These are phyloP conservation scores for Kuschelorhynchus macadamiae DNA, from an alignment of 2,888 invertebrate genomes.

Conservation along the genomic window DNA sequence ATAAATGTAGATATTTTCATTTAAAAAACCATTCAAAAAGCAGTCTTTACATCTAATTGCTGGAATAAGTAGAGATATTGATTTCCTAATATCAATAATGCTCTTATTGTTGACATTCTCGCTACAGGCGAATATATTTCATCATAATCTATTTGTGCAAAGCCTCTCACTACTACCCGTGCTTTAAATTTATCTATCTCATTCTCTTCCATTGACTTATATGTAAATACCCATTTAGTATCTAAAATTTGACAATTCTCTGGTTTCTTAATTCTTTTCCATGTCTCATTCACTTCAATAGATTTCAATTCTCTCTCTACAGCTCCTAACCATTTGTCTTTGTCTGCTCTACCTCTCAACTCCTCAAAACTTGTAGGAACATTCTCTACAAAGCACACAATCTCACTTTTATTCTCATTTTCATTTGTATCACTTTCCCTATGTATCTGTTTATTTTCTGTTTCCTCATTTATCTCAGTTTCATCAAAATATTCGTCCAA, in stretches of 20 bases:
- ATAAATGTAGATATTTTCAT: not conserved
- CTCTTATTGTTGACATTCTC: slow-evolving; percentile 23
- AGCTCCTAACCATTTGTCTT: not conserved
- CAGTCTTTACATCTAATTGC: not conserved
- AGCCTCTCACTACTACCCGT: slow-evolving; percentile 12
- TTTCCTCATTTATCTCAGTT: not conserved
- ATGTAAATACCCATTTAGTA: slow-evolving; percentile 22
- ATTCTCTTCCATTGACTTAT: slow-evolving; percentile 1
- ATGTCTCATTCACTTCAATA: too few relatives aligned
- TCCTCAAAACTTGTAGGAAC: too few relatives aligned
- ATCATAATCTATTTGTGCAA: slow-evolving; percentile 22
- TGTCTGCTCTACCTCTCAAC: too few relatives aligned
- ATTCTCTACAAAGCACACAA: not conserved
- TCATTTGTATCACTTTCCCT: not conserved
- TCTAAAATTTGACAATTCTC: slow-evolving; percentile 15
- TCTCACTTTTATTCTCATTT: not conserved
- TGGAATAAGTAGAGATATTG: not conserved
- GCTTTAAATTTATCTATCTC: not conserved
- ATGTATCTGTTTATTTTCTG: not conserved
- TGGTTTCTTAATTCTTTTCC: not conserved
- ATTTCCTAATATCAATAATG: slow-evolving; percentile 26
- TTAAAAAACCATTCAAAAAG: not conserved
- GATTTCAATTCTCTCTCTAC: too few relatives aligned
- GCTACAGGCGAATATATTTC: slow-evolving; percentile 22
- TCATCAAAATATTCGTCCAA: too few relatives aligned